Base-by-base conservation (phyloP, 2,113 vertebrate genomes). In the Tragelaphus scriptus region DNA sequence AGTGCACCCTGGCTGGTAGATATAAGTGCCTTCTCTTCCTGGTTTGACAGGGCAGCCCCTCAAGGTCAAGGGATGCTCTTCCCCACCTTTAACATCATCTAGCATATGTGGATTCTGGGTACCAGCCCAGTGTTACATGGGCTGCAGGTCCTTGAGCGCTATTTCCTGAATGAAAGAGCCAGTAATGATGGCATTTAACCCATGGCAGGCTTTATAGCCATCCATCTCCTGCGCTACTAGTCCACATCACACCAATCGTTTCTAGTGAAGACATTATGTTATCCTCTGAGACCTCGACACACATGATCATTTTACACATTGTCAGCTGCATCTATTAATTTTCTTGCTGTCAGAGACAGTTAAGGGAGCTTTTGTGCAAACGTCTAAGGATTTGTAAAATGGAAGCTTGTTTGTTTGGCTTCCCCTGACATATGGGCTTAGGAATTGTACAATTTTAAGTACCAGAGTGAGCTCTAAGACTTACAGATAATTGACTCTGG, bases 291-390 rank as follows among this genome's bases (percentile, higher is more conserved):
- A 91, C 91, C 93, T 65, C 21, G 0, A 53, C 55, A 97, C 88
- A 77, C 91, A 89, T 56, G 32, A 88, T 96, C 96, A 90, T 97
- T 97, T 98, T 65, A 95, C 94, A 97, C 97, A 59, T 30, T 96
- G 97, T 95, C 97, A 89, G 93, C 97, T 71, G 84, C 79, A 59
- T 91, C 96, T 97, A 95, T 97, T 98, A 95, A 97, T 97, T 98
- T 96, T 93, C 94, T 90, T 87, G 84, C 97, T 96, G 95, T 77
- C 96, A 94, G 97, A 97, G 96, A 87, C 93, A 90, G 94, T 96
- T 95, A 94, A 80, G 93, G 91, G 91, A 94, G 94, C 36, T 87
- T 96, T 97, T 80, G 56, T 96, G 82, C 97, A 96, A 97, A 91
- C 7, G 4, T 95, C 95, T 94, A 49, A 91, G 93, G 95, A 87